Percentiles rank a stretch among this genome's conserved stretches.
Conservation (phyloP, 2,888 invertebrate genomes). For the Antheraea yamamai region DNA sequence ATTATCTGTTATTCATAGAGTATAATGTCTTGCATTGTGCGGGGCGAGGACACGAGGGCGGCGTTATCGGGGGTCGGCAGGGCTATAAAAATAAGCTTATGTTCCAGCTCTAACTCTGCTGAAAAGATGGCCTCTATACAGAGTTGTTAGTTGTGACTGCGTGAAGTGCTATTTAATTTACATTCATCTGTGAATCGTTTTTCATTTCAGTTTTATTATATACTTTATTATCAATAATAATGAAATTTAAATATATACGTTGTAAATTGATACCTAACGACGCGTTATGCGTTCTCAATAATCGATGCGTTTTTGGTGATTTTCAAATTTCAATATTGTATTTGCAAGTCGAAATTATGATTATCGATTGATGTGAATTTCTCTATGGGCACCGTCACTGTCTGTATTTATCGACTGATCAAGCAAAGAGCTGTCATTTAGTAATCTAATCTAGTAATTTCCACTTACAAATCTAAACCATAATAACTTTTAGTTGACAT, state of each 20-base stretch:
- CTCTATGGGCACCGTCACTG: too few species aligned
- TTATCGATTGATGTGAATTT: too few species aligned
- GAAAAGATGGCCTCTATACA: constrained; percentile 45
- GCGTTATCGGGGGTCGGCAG: constrained; percentile 72
- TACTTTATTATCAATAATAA: too few species aligned
- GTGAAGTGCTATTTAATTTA: constrained; percentile 24
- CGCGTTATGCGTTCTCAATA: background rate
- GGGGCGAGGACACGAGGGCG: constrained; percentile 37
- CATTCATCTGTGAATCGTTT: background rate
- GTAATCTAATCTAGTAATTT: too few species aligned
- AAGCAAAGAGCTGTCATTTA: too few species aligned
- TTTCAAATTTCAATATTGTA: background rate
- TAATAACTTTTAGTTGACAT: too few species aligned
- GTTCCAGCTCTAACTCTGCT: constrained; percentile 69
- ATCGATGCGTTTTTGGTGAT: background rate
- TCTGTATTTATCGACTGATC: too few species aligned
- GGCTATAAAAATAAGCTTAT: constrained; percentile 81
- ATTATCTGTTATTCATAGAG: constrained; percentile 70
- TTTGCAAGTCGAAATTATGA: too few species aligned
- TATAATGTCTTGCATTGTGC: constrained; percentile 76
- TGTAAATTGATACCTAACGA: too few species aligned
- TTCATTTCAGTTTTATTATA: background rate
- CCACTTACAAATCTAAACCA: too few species aligned
- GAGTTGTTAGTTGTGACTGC: constrained; percentile 45
- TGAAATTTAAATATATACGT: too few species aligned